Base-by-base conservation (phyloP, 2,797 vertebrate species). In the Phrynocephalus vlangalii region DNA sequence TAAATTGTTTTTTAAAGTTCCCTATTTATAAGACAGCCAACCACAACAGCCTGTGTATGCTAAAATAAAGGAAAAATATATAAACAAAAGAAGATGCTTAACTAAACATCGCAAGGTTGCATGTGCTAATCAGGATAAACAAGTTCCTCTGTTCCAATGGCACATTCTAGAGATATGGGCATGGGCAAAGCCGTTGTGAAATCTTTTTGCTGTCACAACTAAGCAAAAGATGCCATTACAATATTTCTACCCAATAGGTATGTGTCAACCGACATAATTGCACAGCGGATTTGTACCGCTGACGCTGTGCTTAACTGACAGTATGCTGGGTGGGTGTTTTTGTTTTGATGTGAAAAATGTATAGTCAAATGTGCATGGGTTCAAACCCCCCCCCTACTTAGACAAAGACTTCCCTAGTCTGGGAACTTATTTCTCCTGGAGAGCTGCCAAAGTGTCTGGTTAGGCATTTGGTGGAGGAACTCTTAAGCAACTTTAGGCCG, bases 1-100 rank as follows among this genome's bases (percentile, higher is more conserved):
- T 91, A 88, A 88, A 90, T 83, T 85, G 89, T 86, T 92, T 79
- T 90, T 92, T 89, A 71, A 84, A 63, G 22, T 60, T 67, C 82
- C 87, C 71, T 82, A 81, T 88, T 88, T 85, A 85, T 88, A 82
- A 81, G 60, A 56, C 83, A 85, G 84, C 84, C 75, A 90, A 90
- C 33, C 75, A 90, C 86, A 85, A 33, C 28, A 89, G 93, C 30
- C 81, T 67, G 72, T 33, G 38, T 5, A 28, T 30, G 28, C 75
- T 90, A 75, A 67, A 70, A 80, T 81, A 38, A 85, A 76, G 66
- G 73, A 38, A 18, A 88, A 44, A 68, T n/a, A 26, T 75, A 85
- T 79, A 88, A 85, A 81, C 83, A 82, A 82, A 85, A 85, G 28
- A 33, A 50, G 33, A 87, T 72, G 18, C 86, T 83, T 88, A 63